Base-by-base conservation (phyloP, 2,113 vertebrate genomes). In the Ammodytes marinus region DNA sequence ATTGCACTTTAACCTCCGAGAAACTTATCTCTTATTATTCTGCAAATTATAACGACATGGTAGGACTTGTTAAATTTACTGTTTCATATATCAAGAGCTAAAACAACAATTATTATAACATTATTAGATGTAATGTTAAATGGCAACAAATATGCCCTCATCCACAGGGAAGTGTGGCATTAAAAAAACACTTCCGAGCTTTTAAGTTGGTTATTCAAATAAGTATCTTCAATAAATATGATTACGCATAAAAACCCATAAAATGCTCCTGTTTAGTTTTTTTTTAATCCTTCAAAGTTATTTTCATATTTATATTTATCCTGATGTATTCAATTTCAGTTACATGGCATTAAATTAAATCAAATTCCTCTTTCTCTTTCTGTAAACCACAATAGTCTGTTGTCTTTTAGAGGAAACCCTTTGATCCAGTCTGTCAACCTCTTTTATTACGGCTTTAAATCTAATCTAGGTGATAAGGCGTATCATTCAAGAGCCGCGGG, bases 381-480 rank as follows among this genome's bases (percentile, higher is more conserved):
- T 49, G 49, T 57, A 0, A 17, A n/a, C 50, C 45, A 4, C 6
- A 61, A 47, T n/a, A 35, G 10, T 40, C 2, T 53, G 35, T 69
- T 53, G 37, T 76, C 8, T 58, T 61, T 54, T 0, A 50, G 47
- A 35, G 59, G 39, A 53, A 43, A 66, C 12, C 54, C 6, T 50
- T 35, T 69, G 37, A 73, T 60, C 12, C 5, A 19, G 7, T 17
- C 6, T 14, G 2, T 6, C 17, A 37, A 6, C 0, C 4, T 0
- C n/a, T 80, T 83, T 78, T 64, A 82, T n/a, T 47, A 46, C 6
- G 12, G 17, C 60, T 63, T 5, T 72, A 39, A 82, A 59, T 74
- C 47, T 40, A 9, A 69, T 73, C 35, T 70, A 7, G 0, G 0
- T 54, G 43, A 80, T 72, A 67, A 80, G 9, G 17, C 53, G 17